Evolutionary conservation across 1,140 invertebrate species (phyloP).

Genomic region (Lucilia sericata): DNA sequence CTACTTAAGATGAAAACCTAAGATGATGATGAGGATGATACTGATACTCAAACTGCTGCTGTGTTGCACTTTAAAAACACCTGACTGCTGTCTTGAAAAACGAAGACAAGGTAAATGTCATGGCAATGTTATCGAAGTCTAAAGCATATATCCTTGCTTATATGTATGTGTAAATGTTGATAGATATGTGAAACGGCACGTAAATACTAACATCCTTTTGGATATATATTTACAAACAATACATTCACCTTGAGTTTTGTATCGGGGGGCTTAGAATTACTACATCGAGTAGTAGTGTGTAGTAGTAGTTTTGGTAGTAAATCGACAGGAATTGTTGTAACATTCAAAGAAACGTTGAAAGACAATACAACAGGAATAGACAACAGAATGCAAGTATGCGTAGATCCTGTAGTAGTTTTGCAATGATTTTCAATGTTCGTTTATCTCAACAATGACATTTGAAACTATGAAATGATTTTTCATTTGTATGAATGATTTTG

Average conservation of each 20-base stretch:
- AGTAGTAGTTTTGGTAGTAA: not conserved
- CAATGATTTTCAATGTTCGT: not conserved
- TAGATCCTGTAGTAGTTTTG: constrained; percentile 1
- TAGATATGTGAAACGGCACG: not conserved
- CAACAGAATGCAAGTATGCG: not conserved
- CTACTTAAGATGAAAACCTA: too few species aligned
- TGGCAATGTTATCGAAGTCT: too few species aligned
- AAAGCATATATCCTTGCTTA: too few species aligned
- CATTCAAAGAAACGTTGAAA: not conserved
- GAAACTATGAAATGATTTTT: not conserved
- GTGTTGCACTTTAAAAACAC: too few species aligned
- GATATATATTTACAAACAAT: not conserved
- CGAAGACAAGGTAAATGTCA: too few species aligned
- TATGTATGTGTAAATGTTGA: too few species aligned
- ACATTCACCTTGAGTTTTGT: not conserved
- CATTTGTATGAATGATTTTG: too few species aligned
- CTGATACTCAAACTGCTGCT: too few species aligned
- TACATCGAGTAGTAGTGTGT: not conserved
- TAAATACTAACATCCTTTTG: constrained; percentile 1
- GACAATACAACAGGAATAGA: not conserved
- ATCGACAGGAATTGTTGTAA: not conserved
- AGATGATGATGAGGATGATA: too few species aligned
- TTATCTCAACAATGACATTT: not conserved
- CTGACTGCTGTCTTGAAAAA: too few species aligned
- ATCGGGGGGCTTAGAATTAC: not conserved